Percentiles rank a stretch among this genome's conserved stretches.
phyloP scores from a whole-genome alignment of 2,113 vertebrate genomes.

The Pogona vitticeps region DNA sequence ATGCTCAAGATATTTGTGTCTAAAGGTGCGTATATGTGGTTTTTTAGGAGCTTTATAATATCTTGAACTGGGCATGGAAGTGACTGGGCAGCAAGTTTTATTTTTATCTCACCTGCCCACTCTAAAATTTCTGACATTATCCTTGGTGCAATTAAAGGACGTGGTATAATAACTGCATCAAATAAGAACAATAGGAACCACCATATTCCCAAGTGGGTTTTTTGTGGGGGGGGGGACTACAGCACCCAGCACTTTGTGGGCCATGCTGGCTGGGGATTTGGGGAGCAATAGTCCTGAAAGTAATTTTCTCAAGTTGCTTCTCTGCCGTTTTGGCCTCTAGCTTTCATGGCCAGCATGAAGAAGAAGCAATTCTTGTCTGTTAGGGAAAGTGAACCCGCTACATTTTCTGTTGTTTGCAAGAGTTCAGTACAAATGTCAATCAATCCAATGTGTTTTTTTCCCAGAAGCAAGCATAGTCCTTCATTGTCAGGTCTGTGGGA shows the following conservation, averaged over 20 bases:
- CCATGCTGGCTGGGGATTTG: not conserved
- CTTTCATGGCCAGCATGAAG: not conserved
- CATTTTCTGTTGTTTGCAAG: not conserved
- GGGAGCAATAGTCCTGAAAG: not conserved
- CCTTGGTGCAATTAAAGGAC: no score
- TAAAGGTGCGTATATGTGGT: no score
- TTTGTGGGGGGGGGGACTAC: no score
- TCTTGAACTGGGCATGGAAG: no score
- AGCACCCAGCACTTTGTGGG: not conserved
- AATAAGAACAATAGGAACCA: no score
- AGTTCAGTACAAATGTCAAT: not conserved
- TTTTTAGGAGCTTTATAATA: no score
- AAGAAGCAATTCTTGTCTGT: not conserved
- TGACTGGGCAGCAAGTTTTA: no score
- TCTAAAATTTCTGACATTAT: no score
- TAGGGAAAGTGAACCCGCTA: not conserved
- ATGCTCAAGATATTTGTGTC: no score
- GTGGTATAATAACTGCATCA: no score
- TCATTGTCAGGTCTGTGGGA: slow-evolving; percentile 2
- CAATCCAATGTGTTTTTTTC: not conserved
- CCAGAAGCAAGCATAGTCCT: not conserved
- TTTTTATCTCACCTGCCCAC: no score
- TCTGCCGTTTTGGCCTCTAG: rapidly evolving
- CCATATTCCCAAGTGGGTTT: no score
- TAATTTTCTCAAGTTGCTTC: not conserved